Base-by-base conservation (phyloP, 2,113 vertebrate species). In the Chaetops frenatus region DNA sequence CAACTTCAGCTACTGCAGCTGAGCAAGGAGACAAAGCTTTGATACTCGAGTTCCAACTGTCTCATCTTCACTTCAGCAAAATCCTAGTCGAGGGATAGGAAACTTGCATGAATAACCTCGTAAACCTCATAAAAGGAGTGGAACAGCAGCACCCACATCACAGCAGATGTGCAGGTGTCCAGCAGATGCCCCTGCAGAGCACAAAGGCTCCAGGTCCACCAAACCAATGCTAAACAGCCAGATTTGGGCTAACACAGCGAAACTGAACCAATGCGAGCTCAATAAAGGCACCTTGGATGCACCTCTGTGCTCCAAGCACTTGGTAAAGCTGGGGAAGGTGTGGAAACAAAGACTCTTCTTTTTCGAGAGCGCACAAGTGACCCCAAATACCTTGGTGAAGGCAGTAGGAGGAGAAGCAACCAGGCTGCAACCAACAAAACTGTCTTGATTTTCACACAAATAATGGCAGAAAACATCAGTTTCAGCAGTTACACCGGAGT, bases 301-400 rank as follows among this genome's bases (percentile, higher is more conserved):
- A 53, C 16, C 42, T 53, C 54, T 50, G 45, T 18, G 31, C 29
- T 64, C 35, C 16, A 17, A 79, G 24, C 6, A 21, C 25, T 77
- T 60, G 35, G 38, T 29, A 50, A 53, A 62, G 21, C 60, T 24
- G 35, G 29, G n/a, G 17, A n/a, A 40, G 38, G 9, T 0, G 0
- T 25, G 16, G 38, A 70, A 80, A 53, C 40, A 69, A 56, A 76
- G 58, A 60, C 17, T 19, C n/a, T 21, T n/a, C 33, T 74, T 53
- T 13, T 40, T 10, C n/a, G 44, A 36, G n/a, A 21, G n/a, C 1
- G 3, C 3, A 5, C 18, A 45, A 82, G 20, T 12, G 13, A 82
- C 36, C 53, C 21, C 40, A 66, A 61, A 53, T 4, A 15, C 12
- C 33, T 54, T 1, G 1, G 19, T 56, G 48, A 78, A 81, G 23